Conservation (phyloP, 1,140 invertebrate genomes). For the Drosophila quadrilineata region DNA sequence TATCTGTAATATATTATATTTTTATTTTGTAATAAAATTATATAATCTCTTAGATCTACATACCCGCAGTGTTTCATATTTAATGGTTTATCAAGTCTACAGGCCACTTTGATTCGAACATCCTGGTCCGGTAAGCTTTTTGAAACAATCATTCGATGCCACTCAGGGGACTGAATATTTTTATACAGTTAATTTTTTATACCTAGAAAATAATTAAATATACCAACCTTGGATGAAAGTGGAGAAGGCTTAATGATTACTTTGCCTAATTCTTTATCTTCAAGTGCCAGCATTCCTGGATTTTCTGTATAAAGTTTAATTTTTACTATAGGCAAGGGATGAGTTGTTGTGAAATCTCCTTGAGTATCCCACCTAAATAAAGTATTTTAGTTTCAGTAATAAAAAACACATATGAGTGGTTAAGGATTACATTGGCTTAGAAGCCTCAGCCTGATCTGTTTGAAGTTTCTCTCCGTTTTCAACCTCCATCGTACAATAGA, state of each 20-base stretch:
- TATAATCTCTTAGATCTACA: slow-evolving; percentile 5
- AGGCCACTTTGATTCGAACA: slow-evolving; percentile 97
- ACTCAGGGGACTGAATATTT: slow-evolving; percentile 90
- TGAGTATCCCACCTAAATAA: slow-evolving; percentile 95
- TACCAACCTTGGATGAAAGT: slow-evolving; percentile 89
- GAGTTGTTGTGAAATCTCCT: slow-evolving; percentile 98
- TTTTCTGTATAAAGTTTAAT: slow-evolving; percentile 98
- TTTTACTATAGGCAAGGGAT: slow-evolving; percentile 98
- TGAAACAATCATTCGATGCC: slow-evolving; percentile 97
- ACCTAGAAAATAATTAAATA: not conserved
- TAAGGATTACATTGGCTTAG: slow-evolving; percentile 93
- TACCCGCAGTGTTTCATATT: slow-evolving; percentile 99
- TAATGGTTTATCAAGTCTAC: slow-evolving; percentile 98
- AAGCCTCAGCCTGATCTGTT: slow-evolving; percentile 99
- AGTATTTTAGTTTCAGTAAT: not conserved
- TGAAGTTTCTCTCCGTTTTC: slow-evolving; percentile 99
- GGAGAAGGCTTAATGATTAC: slow-evolving; percentile 96
- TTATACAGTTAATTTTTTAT: not conserved
- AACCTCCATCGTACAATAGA: slow-evolving; percentile 99
- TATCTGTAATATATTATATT: slow-evolving; percentile 84
- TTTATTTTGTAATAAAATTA: not conserved
- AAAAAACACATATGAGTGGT: not conserved
- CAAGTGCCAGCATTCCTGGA: slow-evolving; percentile 97
- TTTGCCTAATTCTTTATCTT: slow-evolving; percentile 99
- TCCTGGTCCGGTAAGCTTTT: slow-evolving; percentile 98